Percentiles rank a stretch among this genome's conserved stretches.
Conservation (phyloP, 2,888 invertebrate genomes). For the Timandra comae region DNA sequence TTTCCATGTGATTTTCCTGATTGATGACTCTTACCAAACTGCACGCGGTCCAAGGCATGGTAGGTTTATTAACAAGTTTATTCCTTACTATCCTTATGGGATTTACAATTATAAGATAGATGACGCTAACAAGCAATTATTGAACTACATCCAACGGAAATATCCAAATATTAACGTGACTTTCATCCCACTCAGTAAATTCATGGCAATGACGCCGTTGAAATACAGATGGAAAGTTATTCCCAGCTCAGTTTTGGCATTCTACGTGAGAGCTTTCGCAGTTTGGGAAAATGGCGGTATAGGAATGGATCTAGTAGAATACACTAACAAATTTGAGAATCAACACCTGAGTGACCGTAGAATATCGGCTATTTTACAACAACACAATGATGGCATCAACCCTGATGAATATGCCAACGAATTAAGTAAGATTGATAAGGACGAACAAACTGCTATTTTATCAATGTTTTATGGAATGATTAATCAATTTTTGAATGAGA, state of each 20-base stretch:
- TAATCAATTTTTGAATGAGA: constrained; percentile 42
- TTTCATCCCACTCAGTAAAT: constrained; percentile 49
- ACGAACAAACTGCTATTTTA: constrained; percentile 43
- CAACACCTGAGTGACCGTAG: constrained; percentile 31
- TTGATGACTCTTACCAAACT: constrained; percentile 44
- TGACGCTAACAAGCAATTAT: constrained; percentile 31
- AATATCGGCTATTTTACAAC: constrained; percentile 44
- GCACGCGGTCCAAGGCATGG: constrained; percentile 29
- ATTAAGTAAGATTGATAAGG: constrained; percentile 39
- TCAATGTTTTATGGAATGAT: constrained; percentile 37
- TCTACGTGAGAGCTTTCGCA: constrained; percentile 68
- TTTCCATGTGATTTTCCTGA: constrained; percentile 51
- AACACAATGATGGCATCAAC: constrained; percentile 55
- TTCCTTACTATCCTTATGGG: constrained; percentile 23
- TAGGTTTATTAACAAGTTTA: constrained; percentile 36
- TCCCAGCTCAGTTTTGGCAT: constrained; percentile 55
- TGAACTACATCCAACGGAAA: constrained; percentile 40
- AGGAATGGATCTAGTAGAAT: constrained; percentile 45
- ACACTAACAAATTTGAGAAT: constrained; percentile 36
- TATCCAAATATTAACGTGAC: constrained; percentile 62
- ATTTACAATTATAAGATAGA: constrained; percentile 25
- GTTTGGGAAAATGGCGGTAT: constrained; percentile 77
- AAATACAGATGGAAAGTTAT: constrained; percentile 65
- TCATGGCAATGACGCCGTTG: constrained; percentile 68
- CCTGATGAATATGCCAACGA: constrained; percentile 39